Base-by-base conservation (phyloP, 2,113 vertebrate genomes). In the Chelonoidis abingdonii region DNA sequence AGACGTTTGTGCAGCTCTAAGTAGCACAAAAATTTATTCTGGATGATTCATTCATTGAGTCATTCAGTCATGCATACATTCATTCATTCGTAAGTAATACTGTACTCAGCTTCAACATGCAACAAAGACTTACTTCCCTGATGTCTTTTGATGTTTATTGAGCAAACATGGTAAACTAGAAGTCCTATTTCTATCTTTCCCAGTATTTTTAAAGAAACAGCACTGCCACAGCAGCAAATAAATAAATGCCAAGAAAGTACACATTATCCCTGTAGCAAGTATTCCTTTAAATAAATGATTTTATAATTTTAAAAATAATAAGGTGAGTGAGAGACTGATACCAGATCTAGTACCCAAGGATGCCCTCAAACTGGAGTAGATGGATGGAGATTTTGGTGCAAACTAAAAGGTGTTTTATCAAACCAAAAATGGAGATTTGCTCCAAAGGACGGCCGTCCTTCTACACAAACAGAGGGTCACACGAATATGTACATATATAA, bases 31-130 rank as follows among this genome's bases (percentile, higher is more conserved):
- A 78, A 35, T 89, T 94, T 92, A 90, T 88, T 92, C 87, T 41
- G 92, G 69, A 72, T 98, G 97, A 98, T 96, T 98, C 97, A 98
- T 97, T 97, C 96, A 96, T 92, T 87, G 96, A 96, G 94, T 97
- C 94, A 97, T 92, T 94, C 94, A 97, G 86, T 88, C 96, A 86
- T 94, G 95, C 95, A 79, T 79, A 85, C 65, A 69, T 96, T 93
- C 95, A 80, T 97, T 93, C 95, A 97, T 97, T 97, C 96, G 96
- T 96, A 97, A 96, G 93, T 96, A 96, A 97, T 94, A 94, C 91
- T 91, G 95, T 9, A 0, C 90, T 97, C 93, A 93, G 90, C 84
- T 92, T 95, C 90, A 91, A 90, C 93, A 89, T 83, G 90, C 92
- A 97, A 90, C 93, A 95, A 93, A 90, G 92, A 97, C 96, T 95